Evolutionary conservation across 1,140 invertebrate genomes (phyloP).

Genomic region (Sipha flava): DNA sequence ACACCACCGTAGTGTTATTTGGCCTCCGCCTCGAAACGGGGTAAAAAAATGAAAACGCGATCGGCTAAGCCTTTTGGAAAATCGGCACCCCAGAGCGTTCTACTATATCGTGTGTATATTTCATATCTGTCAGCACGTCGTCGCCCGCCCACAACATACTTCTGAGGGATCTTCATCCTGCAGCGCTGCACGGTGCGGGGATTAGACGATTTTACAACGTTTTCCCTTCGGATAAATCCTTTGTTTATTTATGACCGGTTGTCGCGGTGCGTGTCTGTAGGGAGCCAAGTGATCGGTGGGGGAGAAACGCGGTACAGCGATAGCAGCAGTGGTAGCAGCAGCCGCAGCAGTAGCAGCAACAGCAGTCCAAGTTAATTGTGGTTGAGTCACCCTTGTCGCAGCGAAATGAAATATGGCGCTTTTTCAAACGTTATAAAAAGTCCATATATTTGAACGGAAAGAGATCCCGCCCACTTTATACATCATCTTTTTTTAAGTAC

Average conservation of each 20-base stretch:
- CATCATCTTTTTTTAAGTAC: conserved; percentile 21
- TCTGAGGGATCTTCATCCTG: background rate
- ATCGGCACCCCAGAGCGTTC: background rate
- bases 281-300: background rate
- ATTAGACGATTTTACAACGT: conserved; percentile 29
- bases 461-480: conserved; percentile 14
- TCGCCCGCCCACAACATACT: background rate
- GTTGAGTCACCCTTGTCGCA: conserved; percentile 11
- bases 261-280: background rate
- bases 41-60: background rate
- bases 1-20: background rate
- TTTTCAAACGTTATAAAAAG: conserved; percentile 20
- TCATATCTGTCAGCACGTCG: conserved; percentile 4
- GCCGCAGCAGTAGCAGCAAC: no score
- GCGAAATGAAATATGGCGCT: conserved; percentile 27
- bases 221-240: conserved; percentile 22
- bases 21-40: background rate
- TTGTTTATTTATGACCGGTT: conserved; percentile 30
- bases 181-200: background rate
- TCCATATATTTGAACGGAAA: conserved; percentile 2
- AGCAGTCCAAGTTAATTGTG: conserved; percentile 12
- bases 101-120: background rate
- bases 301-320: background rate
- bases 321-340: background rate
- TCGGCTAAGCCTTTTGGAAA: conserved; percentile 12